A percentile compares a stretch with the other conserved stretches of the same genome.
These are phyloP conservation scores for Scomber colias DNA, from an alignment of 2,113 vertebrate species.

Conservation along the genomic window DNA sequence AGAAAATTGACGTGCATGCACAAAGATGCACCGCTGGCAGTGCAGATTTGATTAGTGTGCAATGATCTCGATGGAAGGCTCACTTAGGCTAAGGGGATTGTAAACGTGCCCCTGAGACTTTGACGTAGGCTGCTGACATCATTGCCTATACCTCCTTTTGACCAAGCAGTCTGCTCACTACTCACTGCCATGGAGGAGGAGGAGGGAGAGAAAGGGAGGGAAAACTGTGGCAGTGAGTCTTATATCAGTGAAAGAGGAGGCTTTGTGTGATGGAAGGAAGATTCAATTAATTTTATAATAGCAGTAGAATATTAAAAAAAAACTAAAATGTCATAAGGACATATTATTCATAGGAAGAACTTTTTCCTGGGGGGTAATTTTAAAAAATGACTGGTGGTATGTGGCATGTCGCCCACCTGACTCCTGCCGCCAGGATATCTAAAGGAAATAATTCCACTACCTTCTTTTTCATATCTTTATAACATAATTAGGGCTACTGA, in stretches of 20 bases:
- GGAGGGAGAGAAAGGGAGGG: not conserved
- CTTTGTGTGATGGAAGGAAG: conserved; percentile 10
- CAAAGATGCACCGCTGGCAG: conserved; percentile 34
- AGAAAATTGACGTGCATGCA: conserved; percentile 50
- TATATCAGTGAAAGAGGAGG: not conserved
- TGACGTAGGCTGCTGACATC: conserved; percentile 83
- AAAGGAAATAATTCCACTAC: conserved; percentile 39
- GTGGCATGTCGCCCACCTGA: conserved; percentile 39
- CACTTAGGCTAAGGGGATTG: conserved; percentile 65
- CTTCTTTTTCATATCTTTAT: conserved; percentile 42
- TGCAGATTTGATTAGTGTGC: conserved; percentile 63
- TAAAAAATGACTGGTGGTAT: conserved; percentile 20
- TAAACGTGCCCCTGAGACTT: conserved; percentile 67
- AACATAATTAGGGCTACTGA: conserved; percentile 62
- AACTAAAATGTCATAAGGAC: not conserved
- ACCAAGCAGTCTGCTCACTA: conserved; percentile 56
- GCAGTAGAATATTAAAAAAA: conserved; percentile 1
- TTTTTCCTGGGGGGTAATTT: conserved; percentile 4
- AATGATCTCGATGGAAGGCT: conserved; percentile 61
- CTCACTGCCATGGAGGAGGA: conserved; percentile 41
- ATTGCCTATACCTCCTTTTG: conserved; percentile 64
- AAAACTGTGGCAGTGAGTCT: conserved; percentile 29
- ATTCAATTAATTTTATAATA: not conserved
- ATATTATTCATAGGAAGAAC: not conserved
- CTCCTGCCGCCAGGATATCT: conserved; percentile 42